Evolutionary conservation across 64 coral and sea anemone genomes (phyloP).

Genomic region (Anthopleura sola): DNA sequence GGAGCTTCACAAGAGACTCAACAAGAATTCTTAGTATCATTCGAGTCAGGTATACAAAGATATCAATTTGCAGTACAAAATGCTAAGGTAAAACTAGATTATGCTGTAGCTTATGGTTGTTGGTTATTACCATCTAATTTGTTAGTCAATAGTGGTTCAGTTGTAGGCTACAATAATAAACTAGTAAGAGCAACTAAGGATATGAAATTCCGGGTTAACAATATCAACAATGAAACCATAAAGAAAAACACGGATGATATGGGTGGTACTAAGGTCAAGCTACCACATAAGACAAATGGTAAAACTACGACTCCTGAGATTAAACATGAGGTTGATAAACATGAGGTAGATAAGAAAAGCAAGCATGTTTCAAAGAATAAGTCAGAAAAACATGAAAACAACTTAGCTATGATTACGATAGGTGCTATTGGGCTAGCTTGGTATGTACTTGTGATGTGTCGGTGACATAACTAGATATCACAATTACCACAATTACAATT

Average conservation of each 20-base stretch:
- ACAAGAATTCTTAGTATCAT: background rate
- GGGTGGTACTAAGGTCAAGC: slow-evolving; percentile 20
- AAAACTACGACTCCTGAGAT: slow-evolving; percentile 8
- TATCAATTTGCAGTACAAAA: slow-evolving; percentile 34
- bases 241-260: slow-evolving; percentile 29
- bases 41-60: slow-evolving; percentile 16
- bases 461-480: background rate
- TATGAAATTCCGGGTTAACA: slow-evolving; percentile 34
- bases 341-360: no score
- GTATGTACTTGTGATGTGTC: slow-evolving; percentile 42
- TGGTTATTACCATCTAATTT: slow-evolving; percentile 42
- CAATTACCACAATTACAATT: slow-evolving; percentile 23
- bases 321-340: no score
- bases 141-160: slow-evolving; percentile 28
- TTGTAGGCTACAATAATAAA: slow-evolving; percentile 41
- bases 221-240: slow-evolving; percentile 27
- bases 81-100: slow-evolving; percentile 26
- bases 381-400: slow-evolving; percentile 33
- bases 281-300: background rate
- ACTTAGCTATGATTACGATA: slow-evolving; percentile 34
- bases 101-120: slow-evolving; percentile 19
- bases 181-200: background rate
- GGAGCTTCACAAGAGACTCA: background rate
- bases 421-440: slow-evolving; percentile 30
- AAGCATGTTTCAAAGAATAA: no score